A percentile compares a stretch with the other conserved stretches of the same genome.
phyloP scores from a whole-genome alignment of 1,140 invertebrate genomes.

The Zaprionus inermis region DNA sequence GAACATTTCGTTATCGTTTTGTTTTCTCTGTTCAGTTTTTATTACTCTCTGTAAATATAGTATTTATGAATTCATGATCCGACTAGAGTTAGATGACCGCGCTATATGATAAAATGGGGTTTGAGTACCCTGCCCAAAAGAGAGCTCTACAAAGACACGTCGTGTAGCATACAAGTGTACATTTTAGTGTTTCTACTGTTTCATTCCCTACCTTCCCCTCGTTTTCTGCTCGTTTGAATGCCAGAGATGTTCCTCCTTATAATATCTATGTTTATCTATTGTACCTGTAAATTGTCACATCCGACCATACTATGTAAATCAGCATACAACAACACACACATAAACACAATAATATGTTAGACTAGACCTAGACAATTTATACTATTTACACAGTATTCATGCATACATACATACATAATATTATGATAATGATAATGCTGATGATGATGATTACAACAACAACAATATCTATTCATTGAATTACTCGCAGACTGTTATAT shows the following conservation, averaged over 20 bases:
- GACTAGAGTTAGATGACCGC: constrained; percentile 4
- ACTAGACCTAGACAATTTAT: background rate
- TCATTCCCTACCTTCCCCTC: constrained; percentile 3
- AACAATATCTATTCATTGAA: constrained; percentile 64
- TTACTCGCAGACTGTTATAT: constrained; percentile 83
- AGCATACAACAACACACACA: constrained; percentile 5
- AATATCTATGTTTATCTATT: constrained; percentile 24
- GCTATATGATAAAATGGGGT: background rate
- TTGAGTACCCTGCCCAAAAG: background rate
- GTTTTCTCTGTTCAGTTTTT: constrained; percentile 27
- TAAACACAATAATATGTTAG: background rate
- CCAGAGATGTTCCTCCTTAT: constrained; percentile 14
- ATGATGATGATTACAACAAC: constrained; percentile 62
- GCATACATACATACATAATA: constrained; percentile 6
- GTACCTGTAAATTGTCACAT: constrained; percentile 2
- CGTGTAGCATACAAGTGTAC: constrained; percentile 13
- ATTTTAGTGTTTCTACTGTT: constrained; percentile 5
- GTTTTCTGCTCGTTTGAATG: constrained; percentile 36
- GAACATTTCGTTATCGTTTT: constrained; percentile 28
- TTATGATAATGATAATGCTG: constrained; percentile 28
- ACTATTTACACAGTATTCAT: background rate
- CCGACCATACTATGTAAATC: background rate
- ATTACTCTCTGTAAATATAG: constrained; percentile 35
- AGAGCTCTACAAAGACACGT: background rate
- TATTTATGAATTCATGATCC: constrained; percentile 24